phyloP scores from a whole-genome alignment of 2,888 invertebrate genomes.

The Exocentrus adspersus region DNA sequence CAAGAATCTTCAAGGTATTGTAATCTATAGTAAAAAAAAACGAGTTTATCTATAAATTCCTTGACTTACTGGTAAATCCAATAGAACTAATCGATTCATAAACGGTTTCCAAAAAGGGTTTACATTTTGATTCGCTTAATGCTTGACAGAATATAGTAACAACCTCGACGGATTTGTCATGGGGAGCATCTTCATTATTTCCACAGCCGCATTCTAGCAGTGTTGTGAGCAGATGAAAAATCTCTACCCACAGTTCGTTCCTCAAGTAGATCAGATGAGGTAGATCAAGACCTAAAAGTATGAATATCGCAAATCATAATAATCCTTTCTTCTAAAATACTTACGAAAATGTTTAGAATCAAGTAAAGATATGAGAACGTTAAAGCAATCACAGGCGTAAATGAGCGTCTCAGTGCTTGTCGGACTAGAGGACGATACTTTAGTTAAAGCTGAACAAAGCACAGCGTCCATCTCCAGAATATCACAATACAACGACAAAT shows the following conservation, averaged over 20 bases:
- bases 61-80: slow-evolving; percentile 52
- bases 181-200: slow-evolving; percentile 32
- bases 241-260: slow-evolving; percentile 65
- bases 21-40: no score
- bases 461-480: slow-evolving; percentile 66
- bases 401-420: slow-evolving; percentile 61
- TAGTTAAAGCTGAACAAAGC: slow-evolving; percentile 63
- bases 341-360: slow-evolving; percentile 63
- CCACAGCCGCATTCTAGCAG: slow-evolving; percentile 53
- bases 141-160: slow-evolving; percentile 46
- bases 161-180: slow-evolving; percentile 42
- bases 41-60: no score
- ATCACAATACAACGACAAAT: slow-evolving; percentile 63
- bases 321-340: no score
- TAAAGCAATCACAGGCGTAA: slow-evolving; percentile 65
- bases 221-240: slow-evolving; percentile 63
- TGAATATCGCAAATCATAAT: neutral
- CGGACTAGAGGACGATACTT: slow-evolving; percentile 59
- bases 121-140: slow-evolving; percentile 46
- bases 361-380: slow-evolving; percentile 61
- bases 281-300: slow-evolving; percentile 56
- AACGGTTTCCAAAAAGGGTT: slow-evolving; percentile 56
- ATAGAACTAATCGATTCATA: slow-evolving; percentile 57
- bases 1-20: no score
- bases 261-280: slow-evolving; percentile 62